These are phyloP conservation scores for Volucella inanis DNA, from an alignment of 2,888 invertebrate genomes.

Conservation along the genomic window DNA sequence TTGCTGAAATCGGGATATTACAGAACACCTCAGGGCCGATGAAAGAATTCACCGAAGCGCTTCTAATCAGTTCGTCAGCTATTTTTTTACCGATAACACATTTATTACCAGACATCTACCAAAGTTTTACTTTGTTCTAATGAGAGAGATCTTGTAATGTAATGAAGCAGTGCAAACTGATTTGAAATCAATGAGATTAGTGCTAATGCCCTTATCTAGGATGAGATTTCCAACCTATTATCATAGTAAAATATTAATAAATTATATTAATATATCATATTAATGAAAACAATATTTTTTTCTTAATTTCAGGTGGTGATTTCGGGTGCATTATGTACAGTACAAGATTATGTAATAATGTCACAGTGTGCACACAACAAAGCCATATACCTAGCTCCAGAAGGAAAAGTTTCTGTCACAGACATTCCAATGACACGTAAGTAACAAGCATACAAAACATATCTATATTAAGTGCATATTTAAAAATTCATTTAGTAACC, in stretches of 20 bases:
- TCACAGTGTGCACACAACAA: constrained; percentile 83
- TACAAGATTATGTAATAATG: constrained; percentile 83
- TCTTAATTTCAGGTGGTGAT: constrained; percentile 82
- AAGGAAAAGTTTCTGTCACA: constrained; percentile 83
- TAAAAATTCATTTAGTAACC: constrained; percentile 44
- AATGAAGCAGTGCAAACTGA: too few species aligned
- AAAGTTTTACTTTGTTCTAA: too few species aligned
- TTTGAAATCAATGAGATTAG: too few species aligned
- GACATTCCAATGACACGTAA: constrained; percentile 83
- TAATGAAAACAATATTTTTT: not conserved
- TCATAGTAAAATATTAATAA: not conserved
- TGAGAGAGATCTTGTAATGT: too few species aligned
- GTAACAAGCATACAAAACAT: constrained; percentile 74
- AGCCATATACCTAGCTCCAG: constrained; percentile 83
- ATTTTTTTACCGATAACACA: too few species aligned
- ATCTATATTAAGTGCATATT: constrained; percentile 36
- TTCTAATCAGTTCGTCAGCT: too few species aligned
- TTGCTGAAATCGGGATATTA: too few species aligned
- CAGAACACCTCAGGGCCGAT: too few species aligned
- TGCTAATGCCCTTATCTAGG: too few species aligned
- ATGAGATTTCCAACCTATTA: not conserved
- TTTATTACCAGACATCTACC: too few species aligned
- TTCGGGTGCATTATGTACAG: constrained; percentile 84
- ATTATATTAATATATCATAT: too few species aligned
- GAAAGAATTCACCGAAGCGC: too few species aligned